A percentile compares a stretch with the other conserved stretches of the same genome.
Conservation (phyloP, 2,113 vertebrate species). For the Silurus asotus region DNA sequence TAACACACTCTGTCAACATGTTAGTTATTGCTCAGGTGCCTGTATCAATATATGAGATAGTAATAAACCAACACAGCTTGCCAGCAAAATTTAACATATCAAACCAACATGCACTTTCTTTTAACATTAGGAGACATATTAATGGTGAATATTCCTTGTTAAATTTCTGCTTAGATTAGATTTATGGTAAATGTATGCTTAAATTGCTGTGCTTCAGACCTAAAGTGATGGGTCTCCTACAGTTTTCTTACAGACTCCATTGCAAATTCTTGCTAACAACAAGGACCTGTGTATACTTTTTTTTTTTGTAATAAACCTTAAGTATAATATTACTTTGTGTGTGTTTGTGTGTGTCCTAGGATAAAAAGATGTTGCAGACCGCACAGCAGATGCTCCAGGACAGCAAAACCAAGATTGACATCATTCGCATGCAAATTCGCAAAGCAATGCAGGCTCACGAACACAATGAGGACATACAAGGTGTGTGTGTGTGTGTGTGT, state of each 20-base stretch:
- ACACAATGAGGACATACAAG: conserved; percentile 77
- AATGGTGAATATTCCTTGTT: background rate
- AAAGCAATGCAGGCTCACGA: conserved; percentile 82
- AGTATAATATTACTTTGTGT: background rate
- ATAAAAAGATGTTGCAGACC: conserved; percentile 86
- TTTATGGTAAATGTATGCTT: background rate
- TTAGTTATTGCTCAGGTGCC: background rate
- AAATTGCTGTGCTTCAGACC: background rate
- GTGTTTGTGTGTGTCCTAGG: conserved; percentile 64
- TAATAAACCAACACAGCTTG: background rate
- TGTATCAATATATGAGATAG: background rate
- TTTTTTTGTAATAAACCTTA: background rate
- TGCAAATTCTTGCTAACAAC: background rate
- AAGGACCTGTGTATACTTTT: background rate
- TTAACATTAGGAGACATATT: background rate
- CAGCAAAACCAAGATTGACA: conserved; percentile 90
- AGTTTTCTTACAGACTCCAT: background rate
- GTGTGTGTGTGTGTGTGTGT: conserved; percentile 62
- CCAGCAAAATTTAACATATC: background rate
- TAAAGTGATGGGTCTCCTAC: background rate
- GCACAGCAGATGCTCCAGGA: conserved; percentile 92
- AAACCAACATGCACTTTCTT: background rate
- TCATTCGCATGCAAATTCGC: conserved; percentile 89
- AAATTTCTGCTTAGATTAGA: background rate
- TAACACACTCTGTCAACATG: background rate